Evolutionary conservation across 2,888 invertebrate genomes (phyloP), one percentile per base, ranked within the genome.

Genomic region (Drosophila rellima): DNA sequence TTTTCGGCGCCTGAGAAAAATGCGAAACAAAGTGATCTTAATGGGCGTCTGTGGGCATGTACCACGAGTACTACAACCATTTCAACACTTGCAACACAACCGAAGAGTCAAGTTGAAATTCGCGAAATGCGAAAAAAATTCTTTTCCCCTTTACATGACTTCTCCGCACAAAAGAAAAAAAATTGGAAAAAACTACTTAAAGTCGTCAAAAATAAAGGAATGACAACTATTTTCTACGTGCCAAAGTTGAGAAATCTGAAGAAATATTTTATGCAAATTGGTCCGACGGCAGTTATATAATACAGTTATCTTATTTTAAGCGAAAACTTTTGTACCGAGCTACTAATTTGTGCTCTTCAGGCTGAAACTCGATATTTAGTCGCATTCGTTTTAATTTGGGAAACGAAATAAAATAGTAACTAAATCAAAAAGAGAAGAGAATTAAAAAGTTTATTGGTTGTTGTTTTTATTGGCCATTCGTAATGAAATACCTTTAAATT

Each of bases 1-100:
- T 84, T 78, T 78, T 79, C 57, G 74, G 67, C 74, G 84, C 77
- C 75, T 79, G 55, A 67, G 69, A 75, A 75, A 79, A 81, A 69
- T 60, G 57, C 42, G 55, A 70, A 70, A 70, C 55, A 64, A 70
- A 71, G 65, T 55, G 26, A 62, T 66, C 75, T 44, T 59, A 74
- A 66, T 45, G 55, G 59, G 26, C 37, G 55, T 55, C 37, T 44
- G 39, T 55, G 17, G 23, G 20, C 23, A 63, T 26, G 44, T 51
- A 29, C 29, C 47, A 40, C 50, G 47, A 45, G 56, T 44, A 26
- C 62, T 47, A 42, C 55, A 56, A 33, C 48, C 56, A 61, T 18
- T 61, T 37, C 37, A 48, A 40, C 52, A 63, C 7, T 39, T 52
- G 50, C 23, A 20, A 40, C 40, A 31, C 54, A 55, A 33, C 54